Percentiles rank a stretch among this genome's conserved stretches.
phyloP scores from a whole-genome alignment of 2,888 invertebrate species.

The Teleogryllus oceanicus region DNA sequence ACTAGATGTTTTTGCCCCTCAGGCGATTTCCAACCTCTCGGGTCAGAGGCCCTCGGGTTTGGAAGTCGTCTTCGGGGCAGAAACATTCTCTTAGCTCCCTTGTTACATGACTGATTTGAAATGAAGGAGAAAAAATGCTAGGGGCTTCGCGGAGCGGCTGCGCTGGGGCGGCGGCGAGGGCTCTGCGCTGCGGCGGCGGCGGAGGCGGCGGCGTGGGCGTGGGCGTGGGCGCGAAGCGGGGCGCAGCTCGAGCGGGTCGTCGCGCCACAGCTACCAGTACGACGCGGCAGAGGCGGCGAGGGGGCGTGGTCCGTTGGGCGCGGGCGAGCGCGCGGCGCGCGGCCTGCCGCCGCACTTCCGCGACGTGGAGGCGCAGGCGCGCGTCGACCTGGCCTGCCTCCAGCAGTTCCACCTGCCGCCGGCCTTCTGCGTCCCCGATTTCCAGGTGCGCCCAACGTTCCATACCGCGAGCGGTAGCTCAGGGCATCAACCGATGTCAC shows the following conservation, averaged over 20 bases:
- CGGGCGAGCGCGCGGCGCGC: not conserved
- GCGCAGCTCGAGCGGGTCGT: not conserved
- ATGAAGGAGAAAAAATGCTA: no score
- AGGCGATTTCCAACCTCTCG: no score
- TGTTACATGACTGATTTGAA: no score
- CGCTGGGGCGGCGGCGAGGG: constrained; percentile 64
- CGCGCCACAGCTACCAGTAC: not conserved
- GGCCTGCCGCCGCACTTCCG: constrained; percentile 11
- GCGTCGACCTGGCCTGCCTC: constrained; percentile 22
- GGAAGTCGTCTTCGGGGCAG: no score
- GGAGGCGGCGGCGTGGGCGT: not conserved
- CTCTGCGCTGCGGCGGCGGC: not conserved
- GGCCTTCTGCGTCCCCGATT: not conserved
- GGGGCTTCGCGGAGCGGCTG: no score
- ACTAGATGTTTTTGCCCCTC: no score
- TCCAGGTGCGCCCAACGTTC: not conserved
- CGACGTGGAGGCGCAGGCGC: constrained; percentile 28
- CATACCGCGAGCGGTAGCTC: no score
- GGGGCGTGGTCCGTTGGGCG: not conserved
- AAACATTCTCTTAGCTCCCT: no score
- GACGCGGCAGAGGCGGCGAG: not conserved
- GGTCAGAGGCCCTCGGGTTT: no score
- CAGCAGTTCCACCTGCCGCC: constrained; percentile 19
- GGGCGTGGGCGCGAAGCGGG: not conserved
- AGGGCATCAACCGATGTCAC: no score